Base-by-base conservation (phyloP, 2,797 vertebrate species). In the Micrastur ruficollis region DNA sequence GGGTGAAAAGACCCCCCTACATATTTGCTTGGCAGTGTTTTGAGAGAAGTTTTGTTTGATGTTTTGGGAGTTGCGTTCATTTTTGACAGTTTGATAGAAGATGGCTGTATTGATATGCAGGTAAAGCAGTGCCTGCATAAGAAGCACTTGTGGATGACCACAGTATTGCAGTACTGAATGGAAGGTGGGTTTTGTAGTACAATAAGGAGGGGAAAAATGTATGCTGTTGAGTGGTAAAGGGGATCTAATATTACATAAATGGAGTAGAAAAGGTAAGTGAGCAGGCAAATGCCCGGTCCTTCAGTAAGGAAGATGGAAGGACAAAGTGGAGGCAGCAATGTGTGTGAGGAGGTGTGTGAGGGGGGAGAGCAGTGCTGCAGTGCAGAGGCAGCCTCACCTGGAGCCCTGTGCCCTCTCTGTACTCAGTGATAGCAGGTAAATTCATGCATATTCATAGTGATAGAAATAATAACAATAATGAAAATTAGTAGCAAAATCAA, bases 401-500 rank as follows among this genome's bases (percentile, higher is more conserved):
- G n/a, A 94, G 88, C 86, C 42, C 46, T 20, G 49, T 63, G 71
- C 49, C 62, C 92, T 94, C 70, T 84, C 55, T 70, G 46, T 90
- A 85, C 75, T 82, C 88, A 73, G 8, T 8, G 0, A 86, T 89
- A 97, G 73, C 93, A 98, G 96, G 96, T 97, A 98, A 79, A 81
- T 81, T 93, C 93, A 78, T 95, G 76, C 62, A 93, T 97, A 97
- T 98, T 97, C 97, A 97, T 96, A 96, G 95, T 65, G 89, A 95
- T 97, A 96, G 96, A 85, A 95, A 94, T 93, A 96, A 97, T 97
- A 96, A 89, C 95, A 97, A 96, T 96, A 96, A 94, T 85, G 96
- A 91, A 97, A 96, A 97, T 91, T 95, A 97, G 97, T 97, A 97
- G 96, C 85, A 95, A 95, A 95, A 93, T 94, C 97, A 96, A 97